Evolutionary conservation across 23 tunicate genomes (phyloP).

Genomic region (Pegea sp.): DNA sequence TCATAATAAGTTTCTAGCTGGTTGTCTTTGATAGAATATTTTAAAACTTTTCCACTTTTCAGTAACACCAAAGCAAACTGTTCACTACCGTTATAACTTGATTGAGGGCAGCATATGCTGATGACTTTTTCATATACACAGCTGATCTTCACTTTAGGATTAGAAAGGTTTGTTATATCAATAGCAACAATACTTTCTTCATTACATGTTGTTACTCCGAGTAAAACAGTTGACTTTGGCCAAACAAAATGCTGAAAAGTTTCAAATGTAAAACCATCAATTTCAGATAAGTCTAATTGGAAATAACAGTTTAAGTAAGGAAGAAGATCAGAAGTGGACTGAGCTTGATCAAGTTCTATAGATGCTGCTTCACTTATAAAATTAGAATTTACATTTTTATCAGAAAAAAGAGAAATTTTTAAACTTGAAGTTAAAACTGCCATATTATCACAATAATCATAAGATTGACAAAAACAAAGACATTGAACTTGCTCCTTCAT

Average conservation of each 20-base stretch:
- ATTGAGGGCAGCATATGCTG: neutral
- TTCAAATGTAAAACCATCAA: too few species aligned
- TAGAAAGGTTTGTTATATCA: conserved; percentile 1
- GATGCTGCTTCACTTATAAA: too few species aligned
- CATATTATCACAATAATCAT: neutral
- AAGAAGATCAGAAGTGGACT: neutral
- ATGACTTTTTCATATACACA: neutral
- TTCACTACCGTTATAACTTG: too few species aligned
- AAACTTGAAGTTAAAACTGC: conserved; percentile 17
- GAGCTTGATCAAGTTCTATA: neutral
- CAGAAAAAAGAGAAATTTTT: conserved; percentile 8
- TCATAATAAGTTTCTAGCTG: neutral
- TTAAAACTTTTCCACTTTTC: conserved; percentile 7
- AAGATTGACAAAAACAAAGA: conserved; percentile 13
- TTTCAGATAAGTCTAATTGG: neutral
- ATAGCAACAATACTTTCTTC: too few species aligned
- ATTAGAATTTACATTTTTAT: neutral
- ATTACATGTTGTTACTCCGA: neutral
- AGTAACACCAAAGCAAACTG: neutral
- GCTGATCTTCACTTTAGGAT: conserved; percentile 8
- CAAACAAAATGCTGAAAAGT: neutral
- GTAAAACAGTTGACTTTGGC: neutral
- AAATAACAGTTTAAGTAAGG: neutral
- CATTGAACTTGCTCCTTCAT: conserved; percentile 9
- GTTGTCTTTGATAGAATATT: neutral